phyloP scores from a whole-genome alignment of 1,140 invertebrate genomes.

The Diorhabda elongata region DNA sequence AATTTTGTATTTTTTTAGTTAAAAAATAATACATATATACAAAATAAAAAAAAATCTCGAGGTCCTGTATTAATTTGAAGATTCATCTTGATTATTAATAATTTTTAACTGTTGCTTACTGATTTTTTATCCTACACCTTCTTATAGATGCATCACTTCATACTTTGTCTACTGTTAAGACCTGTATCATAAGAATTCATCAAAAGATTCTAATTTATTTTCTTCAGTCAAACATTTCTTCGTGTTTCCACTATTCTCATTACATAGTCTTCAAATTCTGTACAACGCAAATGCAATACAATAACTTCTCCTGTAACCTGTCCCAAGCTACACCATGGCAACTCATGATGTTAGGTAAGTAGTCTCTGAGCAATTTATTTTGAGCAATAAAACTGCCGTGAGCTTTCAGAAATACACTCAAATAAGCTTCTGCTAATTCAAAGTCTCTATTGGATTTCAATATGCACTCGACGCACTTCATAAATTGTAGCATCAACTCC shows the following conservation, averaged over 20 bases:
- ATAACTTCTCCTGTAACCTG: conserved; percentile 64
- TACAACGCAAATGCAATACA: conserved; percentile 74
- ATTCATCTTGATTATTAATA: no score
- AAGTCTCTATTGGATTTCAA: conserved; percentile 77
- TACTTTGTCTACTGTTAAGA: no score
- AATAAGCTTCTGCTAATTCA: conserved; percentile 88
- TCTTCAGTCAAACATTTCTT: no score
- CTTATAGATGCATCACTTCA: no score
- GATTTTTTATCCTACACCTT: no score
- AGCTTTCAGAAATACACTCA: conserved; percentile 86
- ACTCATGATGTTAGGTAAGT: conserved; percentile 57
- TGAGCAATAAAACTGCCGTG: conserved; percentile 65
- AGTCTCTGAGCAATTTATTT: conserved; percentile 54
- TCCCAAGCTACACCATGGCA: conserved; percentile 62
- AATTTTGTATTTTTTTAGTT: no score
- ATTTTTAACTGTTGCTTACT: no score
- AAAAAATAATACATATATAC: no score
- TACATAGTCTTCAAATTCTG: conserved; percentile 68
- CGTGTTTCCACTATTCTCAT: conserved; percentile 17
- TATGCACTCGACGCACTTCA: conserved; percentile 70
- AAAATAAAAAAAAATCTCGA: no score
- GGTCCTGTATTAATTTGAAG: no score
- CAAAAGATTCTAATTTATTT: no score
- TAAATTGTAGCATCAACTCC: conserved; percentile 71
- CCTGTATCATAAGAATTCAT: no score